Conservation (phyloP, 2,888 invertebrate genomes). For the Altica lythri region DNA sequence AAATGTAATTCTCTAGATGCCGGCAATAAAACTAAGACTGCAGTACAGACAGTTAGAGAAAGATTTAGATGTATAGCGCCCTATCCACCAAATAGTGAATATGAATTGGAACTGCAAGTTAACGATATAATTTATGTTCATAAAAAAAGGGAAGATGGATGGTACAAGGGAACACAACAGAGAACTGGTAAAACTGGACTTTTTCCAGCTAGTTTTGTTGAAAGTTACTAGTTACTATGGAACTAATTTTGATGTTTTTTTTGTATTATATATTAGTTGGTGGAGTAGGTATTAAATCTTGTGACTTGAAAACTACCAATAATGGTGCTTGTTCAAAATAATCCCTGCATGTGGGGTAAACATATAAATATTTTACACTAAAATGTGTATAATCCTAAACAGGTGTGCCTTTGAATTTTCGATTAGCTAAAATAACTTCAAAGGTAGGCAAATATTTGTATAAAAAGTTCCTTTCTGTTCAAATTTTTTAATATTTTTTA, state of each 20-base stretch:
- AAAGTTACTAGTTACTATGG: slow-evolving; percentile 37
- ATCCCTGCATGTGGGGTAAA: too few relatives aligned
- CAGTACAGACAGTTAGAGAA: slow-evolving; percentile 53
- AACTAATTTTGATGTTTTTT: not conserved
- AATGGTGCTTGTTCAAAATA: too few relatives aligned
- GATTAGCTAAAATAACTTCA: not conserved
- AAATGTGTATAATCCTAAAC: not conserved
- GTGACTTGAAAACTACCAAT: too few relatives aligned
- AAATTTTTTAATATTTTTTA: not conserved
- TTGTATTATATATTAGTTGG: not conserved
- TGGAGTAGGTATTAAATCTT: too few relatives aligned
- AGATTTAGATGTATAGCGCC: slow-evolving; percentile 90
- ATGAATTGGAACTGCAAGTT: slow-evolving; percentile 86
- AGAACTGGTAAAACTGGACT: slow-evolving; percentile 91
- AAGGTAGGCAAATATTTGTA: not conserved
- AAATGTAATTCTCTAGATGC: slow-evolving; percentile 86
- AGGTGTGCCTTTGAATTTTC: slow-evolving; percentile 2
- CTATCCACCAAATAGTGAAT: slow-evolving; percentile 93
- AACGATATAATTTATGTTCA: slow-evolving; percentile 92
- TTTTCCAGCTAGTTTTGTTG: slow-evolving; percentile 92
- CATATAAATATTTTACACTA: too few relatives aligned
- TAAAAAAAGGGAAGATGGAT: slow-evolving; percentile 91
- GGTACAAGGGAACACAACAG: slow-evolving; percentile 92
- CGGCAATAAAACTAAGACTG: slow-evolving; percentile 54
- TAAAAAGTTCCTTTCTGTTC: not conserved